Conservation (phyloP, 2,888 invertebrate species). For the Eupithecia inturbata region DNA sequence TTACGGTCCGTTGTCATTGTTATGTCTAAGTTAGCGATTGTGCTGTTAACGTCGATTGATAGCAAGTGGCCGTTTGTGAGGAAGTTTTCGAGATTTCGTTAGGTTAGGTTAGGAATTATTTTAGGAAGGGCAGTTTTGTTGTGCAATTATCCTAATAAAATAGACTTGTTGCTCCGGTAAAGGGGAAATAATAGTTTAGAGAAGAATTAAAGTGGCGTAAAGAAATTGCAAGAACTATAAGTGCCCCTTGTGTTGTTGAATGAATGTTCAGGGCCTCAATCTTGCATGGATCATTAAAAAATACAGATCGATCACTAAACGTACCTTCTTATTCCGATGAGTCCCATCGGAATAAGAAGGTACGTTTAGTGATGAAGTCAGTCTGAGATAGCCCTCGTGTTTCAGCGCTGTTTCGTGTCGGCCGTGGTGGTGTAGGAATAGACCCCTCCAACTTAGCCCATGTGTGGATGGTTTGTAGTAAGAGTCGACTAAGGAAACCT, state of each 20-base stretch:
- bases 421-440: too few species aligned
- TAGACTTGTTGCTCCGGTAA: neutral
- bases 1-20: constrained; percentile 30
- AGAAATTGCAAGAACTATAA: neutral
- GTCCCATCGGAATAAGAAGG: too few species aligned
- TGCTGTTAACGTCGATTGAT: constrained; percentile 12
- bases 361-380: too few species aligned
- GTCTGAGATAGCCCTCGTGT: neutral
- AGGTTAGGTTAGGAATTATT: neutral
- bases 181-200: neutral
- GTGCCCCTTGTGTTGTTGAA: neutral
- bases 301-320: neutral
- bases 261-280: neutral
- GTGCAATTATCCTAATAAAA: neutral
- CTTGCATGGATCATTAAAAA: too few species aligned
- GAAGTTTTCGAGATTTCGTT: neutral
- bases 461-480: too few species aligned
- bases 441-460: too few species aligned
- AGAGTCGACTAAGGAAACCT: too few species aligned
- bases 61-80: neutral
- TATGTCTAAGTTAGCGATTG: constrained; percentile 22
- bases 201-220: neutral
- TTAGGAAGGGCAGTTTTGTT: neutral
- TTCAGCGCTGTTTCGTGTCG: too few species aligned
- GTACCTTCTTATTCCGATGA: neutral